Conservation (phyloP, 2,797 vertebrate species). For the Arrhamphus sclerolepis region DNA sequence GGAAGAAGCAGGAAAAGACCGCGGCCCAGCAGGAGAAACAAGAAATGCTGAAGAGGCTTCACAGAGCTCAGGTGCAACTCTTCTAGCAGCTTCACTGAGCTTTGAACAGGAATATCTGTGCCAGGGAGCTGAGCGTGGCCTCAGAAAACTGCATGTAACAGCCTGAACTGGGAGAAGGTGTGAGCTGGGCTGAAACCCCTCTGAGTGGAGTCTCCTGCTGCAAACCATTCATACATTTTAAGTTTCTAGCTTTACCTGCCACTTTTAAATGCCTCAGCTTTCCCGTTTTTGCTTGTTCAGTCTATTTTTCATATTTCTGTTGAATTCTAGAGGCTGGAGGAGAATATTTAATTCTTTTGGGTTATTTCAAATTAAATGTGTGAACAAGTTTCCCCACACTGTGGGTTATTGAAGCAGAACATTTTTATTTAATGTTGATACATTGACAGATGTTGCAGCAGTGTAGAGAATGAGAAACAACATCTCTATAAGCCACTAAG, state of each 20-base stretch:
- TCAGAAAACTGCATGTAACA: not conserved
- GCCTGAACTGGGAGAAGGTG: not conserved
- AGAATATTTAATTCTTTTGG: no score
- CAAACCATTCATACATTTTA: no score
- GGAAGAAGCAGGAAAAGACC: conserved; percentile 82
- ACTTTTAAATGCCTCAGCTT: no score
- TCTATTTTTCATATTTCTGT: not conserved
- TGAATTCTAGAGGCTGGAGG: not conserved
- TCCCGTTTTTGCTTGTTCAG: no score
- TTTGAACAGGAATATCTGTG: not conserved
- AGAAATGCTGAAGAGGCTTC: conserved; percentile 90
- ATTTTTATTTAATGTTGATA: no score
- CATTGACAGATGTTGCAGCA: no score
- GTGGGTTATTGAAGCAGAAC: no score
- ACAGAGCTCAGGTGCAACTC: conserved; percentile 89
- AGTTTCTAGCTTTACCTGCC: no score
- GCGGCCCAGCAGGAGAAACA: conserved; percentile 84
- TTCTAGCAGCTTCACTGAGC: not conserved
- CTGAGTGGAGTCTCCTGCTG: conserved; percentile 1
- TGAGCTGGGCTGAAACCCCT: not conserved
- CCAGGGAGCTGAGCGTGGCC: not conserved
- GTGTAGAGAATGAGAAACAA: no score
- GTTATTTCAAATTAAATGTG: no score
- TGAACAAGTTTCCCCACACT: no score
- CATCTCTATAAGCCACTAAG: no score